Evolutionary conservation across 2,797 vertebrate genomes (phyloP).

Genomic region (Yasuhikotakia modesta): DNA sequence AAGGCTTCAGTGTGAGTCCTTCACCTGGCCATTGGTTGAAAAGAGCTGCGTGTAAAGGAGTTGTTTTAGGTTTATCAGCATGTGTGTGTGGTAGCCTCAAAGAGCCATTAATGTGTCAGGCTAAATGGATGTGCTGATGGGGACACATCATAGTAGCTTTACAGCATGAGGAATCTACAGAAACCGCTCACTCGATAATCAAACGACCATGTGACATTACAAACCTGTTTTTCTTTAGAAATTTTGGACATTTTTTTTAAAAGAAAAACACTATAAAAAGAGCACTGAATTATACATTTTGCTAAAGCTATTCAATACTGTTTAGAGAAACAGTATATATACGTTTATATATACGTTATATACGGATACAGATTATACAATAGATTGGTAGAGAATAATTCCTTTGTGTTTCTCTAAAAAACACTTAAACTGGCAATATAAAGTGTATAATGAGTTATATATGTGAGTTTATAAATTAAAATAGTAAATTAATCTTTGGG

Average conservation of each 20-base stretch:
- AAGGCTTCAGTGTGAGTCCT: conserved; percentile 19
- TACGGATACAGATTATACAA: too few relatives aligned
- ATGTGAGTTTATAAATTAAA: neutral
- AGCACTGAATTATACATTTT: too few relatives aligned
- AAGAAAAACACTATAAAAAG: too few relatives aligned
- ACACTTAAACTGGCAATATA: too few relatives aligned
- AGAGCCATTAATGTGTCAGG: conserved; percentile 41
- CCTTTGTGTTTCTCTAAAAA: too few relatives aligned
- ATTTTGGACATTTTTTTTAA: too few relatives aligned
- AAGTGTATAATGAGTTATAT: too few relatives aligned
- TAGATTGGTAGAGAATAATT: too few relatives aligned
- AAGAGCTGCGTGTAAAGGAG: conserved; percentile 8
- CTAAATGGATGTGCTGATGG: conserved; percentile 23
- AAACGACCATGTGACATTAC: neutral
- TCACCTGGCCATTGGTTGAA: conserved; percentile 46
- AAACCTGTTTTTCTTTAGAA: too few relatives aligned
- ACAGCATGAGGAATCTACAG: neutral
- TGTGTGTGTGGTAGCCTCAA: conserved; percentile 31
- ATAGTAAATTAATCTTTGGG: neutral
- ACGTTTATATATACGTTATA: too few relatives aligned
- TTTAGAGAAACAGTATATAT: too few relatives aligned
- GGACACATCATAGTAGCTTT: conserved; percentile 12
- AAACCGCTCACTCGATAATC: neutral
- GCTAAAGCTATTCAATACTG: too few relatives aligned
- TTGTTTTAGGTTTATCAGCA: neutral